phyloP scores from a whole-genome alignment of 1,140 invertebrate genomes.

The Lordiphosa clarofinis region DNA sequence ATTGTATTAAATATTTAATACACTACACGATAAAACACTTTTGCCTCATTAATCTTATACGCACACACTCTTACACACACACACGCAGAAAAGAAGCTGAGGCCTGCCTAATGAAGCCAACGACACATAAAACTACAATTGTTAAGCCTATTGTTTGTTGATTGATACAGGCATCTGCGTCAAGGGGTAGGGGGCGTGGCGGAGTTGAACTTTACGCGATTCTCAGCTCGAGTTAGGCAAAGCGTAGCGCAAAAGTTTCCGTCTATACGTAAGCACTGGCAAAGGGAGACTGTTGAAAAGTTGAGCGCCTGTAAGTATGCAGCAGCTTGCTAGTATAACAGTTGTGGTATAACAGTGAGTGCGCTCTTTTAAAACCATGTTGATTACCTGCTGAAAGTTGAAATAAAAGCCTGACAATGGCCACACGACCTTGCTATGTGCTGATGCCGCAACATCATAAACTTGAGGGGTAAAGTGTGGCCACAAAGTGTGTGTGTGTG shows the following conservation, averaged over 20 bases:
- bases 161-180: slow-evolving; percentile 25
- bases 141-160: slow-evolving; percentile 26
- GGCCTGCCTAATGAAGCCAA: slow-evolving; percentile 56
- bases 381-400: slow-evolving; percentile 33
- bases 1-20: slow-evolving; percentile 75
- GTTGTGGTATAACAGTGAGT: slow-evolving; percentile 14
- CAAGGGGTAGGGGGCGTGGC: not conserved
- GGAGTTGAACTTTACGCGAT: slow-evolving; percentile 22
- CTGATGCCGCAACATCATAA: slow-evolving; percentile 34
- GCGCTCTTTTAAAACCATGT: slow-evolving; percentile 18
- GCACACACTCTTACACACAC: slow-evolving; percentile 11
- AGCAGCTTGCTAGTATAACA: slow-evolving; percentile 35
- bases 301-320: slow-evolving; percentile 55
- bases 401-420: slow-evolving; percentile 38
- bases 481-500: too few relatives aligned
- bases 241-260: slow-evolving; percentile 24
- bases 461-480: slow-evolving; percentile 13
- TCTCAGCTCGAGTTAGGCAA: slow-evolving; percentile 11
- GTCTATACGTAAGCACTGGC: slow-evolving; percentile 56
- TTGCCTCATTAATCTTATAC: slow-evolving; percentile 66
- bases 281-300: slow-evolving; percentile 56
- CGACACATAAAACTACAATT: slow-evolving; percentile 23
- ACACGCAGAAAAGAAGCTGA: slow-evolving; percentile 1
- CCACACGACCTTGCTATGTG: slow-evolving; percentile 24
- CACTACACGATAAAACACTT: slow-evolving; percentile 76